Percentiles rank a stretch among this genome's conserved stretches.
Evolutionary conservation across 2,113 vertebrate species (phyloP).

Genomic region (Petaurus breviceps): DNA sequence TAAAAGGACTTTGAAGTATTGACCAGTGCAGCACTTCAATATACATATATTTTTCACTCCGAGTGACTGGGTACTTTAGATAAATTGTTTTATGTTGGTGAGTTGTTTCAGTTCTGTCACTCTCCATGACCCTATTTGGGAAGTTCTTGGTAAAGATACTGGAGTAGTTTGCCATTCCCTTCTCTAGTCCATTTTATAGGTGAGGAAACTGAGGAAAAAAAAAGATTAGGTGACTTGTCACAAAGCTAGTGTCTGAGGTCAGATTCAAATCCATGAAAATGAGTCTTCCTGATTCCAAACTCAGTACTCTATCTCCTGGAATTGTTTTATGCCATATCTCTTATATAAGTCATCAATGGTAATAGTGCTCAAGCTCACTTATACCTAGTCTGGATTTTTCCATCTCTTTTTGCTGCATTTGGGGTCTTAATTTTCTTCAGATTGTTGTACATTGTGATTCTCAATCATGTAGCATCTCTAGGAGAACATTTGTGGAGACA

Average conservation of each 20-base stretch:
- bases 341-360: background rate
- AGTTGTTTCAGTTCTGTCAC: background rate
- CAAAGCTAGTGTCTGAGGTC: background rate
- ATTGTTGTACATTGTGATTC: background rate
- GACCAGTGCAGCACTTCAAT: background rate
- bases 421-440: background rate
- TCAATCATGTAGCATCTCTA: background rate
- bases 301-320: background rate
- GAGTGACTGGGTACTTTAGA: background rate
- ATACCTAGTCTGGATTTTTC: background rate
- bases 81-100: background rate
- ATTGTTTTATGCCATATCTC: background rate
- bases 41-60: background rate
- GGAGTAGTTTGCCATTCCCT: background rate
- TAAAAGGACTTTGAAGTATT: background rate
- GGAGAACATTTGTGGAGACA: background rate
- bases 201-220: background rate
- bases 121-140: background rate
- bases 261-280: background rate
- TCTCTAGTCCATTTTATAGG: background rate
- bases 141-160: background rate
- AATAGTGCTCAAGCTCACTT: background rate
- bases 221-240: background rate
- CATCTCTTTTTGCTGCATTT: background rate
- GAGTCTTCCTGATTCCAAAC: background rate